Percentiles rank a stretch among this genome's conserved stretches.
phyloP scores from a whole-genome alignment of 2,888 invertebrate species.

The Lissonota sp. region DNA sequence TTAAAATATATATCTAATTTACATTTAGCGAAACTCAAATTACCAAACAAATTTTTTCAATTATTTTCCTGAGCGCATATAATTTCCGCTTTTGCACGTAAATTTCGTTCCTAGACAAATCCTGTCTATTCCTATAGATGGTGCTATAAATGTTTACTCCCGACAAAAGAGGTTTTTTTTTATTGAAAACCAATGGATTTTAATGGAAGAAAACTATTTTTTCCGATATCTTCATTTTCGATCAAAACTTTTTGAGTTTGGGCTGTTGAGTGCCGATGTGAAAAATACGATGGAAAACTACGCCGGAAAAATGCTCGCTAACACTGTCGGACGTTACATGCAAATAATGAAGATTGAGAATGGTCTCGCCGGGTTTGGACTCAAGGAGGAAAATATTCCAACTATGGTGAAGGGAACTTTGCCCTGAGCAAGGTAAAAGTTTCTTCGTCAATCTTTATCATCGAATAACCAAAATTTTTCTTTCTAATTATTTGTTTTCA shows the following conservation, averaged over 20 bases:
- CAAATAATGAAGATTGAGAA: constrained; percentile 92
- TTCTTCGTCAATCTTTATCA: background rate
- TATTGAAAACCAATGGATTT: no score
- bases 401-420: constrained; percentile 92
- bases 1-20: no score
- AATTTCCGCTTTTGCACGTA: no score
- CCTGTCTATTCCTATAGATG: no score
- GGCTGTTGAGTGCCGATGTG: constrained; percentile 89
- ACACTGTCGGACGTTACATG: constrained; percentile 92
- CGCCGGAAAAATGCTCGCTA: constrained; percentile 91
- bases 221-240: no score
- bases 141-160: no score
- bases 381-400: constrained; percentile 89
- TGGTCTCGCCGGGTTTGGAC: constrained; percentile 91
- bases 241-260: constrained; percentile 52
- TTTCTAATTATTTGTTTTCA: constrained; percentile 80
- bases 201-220: no score
- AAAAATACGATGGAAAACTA: constrained; percentile 87
- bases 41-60: no score
- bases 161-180: no score
- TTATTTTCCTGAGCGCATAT: no score
- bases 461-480: background rate
- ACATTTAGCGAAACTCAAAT: no score
- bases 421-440: constrained; percentile 88
- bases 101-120: no score